A percentile compares a stretch with the other conserved stretches of the same genome.
Conservation (phyloP, 2,888 invertebrate genomes). For the Azorinus chamasolen region DNA sequence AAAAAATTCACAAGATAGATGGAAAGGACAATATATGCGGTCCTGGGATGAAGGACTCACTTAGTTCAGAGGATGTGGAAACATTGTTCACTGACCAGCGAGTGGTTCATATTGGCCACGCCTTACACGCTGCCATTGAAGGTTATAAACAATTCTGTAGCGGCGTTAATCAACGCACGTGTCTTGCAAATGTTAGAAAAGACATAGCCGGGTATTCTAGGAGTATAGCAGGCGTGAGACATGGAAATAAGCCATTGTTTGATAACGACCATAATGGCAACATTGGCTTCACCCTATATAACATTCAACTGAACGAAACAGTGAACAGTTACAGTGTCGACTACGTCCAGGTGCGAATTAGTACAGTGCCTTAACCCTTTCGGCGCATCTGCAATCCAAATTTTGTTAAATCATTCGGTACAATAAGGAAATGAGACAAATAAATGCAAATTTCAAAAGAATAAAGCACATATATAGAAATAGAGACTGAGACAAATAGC, state of each 20-base stretch:
- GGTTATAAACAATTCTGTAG: constrained; percentile 53
- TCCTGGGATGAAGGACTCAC: not conserved
- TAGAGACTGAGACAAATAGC: no score
- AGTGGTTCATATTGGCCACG: constrained; percentile 70
- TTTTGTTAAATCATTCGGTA: no score
- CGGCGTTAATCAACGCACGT: not conserved
- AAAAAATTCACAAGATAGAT: constrained; percentile 43
- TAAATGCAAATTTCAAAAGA: no score
- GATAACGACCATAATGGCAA: constrained; percentile 70
- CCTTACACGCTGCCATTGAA: constrained; percentile 67
- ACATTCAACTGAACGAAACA: constrained; percentile 62
- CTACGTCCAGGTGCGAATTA: no score
- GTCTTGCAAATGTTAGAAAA: constrained; percentile 11
- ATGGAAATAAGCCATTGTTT: constrained; percentile 49
- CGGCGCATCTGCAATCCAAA: no score
- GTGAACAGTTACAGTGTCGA: no score
- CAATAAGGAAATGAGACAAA: no score
- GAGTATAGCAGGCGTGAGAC: constrained; percentile 1
- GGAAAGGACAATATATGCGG: constrained; percentile 33
- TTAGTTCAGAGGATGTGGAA: constrained; percentile 30
- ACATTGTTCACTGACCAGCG: constrained; percentile 66
- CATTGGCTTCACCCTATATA: constrained; percentile 73
- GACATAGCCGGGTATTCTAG: constrained; percentile 9
- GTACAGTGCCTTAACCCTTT: no score
- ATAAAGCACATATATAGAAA: no score